Conservation (phyloP, 2,888 invertebrate species). For the Rhyacophila evoluta region DNA sequence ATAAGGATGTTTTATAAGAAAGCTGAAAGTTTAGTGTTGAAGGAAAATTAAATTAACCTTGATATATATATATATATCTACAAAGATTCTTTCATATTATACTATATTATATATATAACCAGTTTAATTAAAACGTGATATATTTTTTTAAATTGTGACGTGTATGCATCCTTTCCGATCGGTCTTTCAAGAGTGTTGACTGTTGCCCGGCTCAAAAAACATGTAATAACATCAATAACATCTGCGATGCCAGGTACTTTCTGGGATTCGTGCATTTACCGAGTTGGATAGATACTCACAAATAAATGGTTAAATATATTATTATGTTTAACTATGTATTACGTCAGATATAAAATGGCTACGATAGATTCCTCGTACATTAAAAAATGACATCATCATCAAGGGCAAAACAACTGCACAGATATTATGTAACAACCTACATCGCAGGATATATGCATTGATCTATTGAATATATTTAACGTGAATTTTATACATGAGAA, state of each 20-base stretch:
- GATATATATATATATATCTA: no score
- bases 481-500: no score
- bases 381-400: neutral
- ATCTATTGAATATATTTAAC: no score
- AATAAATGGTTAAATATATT: neutral
- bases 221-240: conserved; percentile 8
- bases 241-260: conserved; percentile 4
- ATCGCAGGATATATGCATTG: no score
- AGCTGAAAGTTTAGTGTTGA: no score
- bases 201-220: neutral
- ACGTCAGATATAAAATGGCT: neutral
- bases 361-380: neutral
- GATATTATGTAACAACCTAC: neutral
- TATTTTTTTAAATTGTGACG: no score
- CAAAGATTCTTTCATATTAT: no score
- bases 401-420: neutral
- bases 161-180: neutral
- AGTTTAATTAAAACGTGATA: no score
- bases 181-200: conserved; percentile 17
- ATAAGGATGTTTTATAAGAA: no score
- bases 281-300: neutral
- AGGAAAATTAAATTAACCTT: no score
- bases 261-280: conserved; percentile 3
- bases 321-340: neutral
- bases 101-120: no score